Percentiles rank a stretch among this genome's conserved stretches.
Conservation (phyloP, 2,888 invertebrate species). For the Suillia variegata region DNA sequence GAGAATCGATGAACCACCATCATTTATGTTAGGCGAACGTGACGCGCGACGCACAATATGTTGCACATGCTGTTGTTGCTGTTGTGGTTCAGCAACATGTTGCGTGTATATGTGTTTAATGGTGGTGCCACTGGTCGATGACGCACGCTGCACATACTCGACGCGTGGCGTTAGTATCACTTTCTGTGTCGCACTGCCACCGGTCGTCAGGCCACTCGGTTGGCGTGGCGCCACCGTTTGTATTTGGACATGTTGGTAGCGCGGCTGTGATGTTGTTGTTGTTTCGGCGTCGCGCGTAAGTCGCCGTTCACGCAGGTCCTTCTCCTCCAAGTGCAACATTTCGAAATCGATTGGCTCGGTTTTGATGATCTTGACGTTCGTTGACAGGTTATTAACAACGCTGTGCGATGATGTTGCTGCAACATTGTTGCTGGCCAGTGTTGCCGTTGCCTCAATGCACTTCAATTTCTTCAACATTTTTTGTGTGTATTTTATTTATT, state of each 20-base stretch:
- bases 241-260: constrained; percentile 56
- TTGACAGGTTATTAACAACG: constrained; percentile 28
- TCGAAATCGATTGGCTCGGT: constrained; percentile 58
- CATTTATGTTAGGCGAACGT: constrained; percentile 11
- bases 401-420: constrained; percentile 12
- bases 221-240: constrained; percentile 54
- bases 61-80: neutral
- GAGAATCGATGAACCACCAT: constrained; percentile 10
- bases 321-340: constrained; percentile 48
- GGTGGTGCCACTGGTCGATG: constrained; percentile 10
- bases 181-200: constrained; percentile 48
- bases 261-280: constrained; percentile 31
- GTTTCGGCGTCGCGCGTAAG: constrained; percentile 21
- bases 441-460: constrained; percentile 49
- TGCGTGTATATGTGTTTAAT: constrained; percentile 41
- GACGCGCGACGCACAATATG: constrained; percentile 14
- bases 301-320: constrained; percentile 30
- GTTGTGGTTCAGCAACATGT: constrained; percentile 14
- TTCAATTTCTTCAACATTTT: constrained; percentile 57
- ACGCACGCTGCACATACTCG: constrained; percentile 47
- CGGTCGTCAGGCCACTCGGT: constrained; percentile 43
- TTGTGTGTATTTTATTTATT: neutral
- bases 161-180: constrained; percentile 56
- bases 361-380: constrained; percentile 50
- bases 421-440: constrained; percentile 26